These are phyloP conservation scores for Mobula birostris DNA, from an alignment of 2,113 vertebrate genomes.

Conservation along the genomic window DNA sequence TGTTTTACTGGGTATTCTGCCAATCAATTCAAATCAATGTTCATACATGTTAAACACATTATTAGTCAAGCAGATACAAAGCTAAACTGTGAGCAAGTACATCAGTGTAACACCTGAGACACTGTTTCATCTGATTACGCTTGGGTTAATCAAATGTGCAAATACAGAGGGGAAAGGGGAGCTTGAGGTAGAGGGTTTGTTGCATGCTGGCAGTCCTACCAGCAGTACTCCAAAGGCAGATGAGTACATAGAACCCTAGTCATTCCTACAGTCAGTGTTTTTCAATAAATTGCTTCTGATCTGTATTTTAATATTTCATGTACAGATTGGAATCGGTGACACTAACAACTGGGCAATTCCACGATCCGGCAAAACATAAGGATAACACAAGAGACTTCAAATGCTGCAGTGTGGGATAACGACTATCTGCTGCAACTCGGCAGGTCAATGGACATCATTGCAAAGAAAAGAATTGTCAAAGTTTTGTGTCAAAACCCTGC, in stretches of 20 bases:
- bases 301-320: neutral
- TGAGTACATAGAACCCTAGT: neutral
- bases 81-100: neutral
- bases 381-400: too few species aligned
- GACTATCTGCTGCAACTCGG: too few species aligned
- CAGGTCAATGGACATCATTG: too few species aligned
- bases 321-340: neutral
- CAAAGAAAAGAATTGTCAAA: too few species aligned
- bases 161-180: neutral
- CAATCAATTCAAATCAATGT: neutral
- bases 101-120: neutral
- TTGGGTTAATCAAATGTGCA: neutral
- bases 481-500: too few species aligned
- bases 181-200: neutral
- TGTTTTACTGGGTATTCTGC: neutral
- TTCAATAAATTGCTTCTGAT: neutral
- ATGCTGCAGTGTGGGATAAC: too few species aligned
- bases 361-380: too few species aligned
- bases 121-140: neutral
- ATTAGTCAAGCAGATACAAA: neutral
- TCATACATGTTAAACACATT: neutral
- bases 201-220: neutral
- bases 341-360: neutral
- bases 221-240: too few species aligned
- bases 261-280: neutral